Conservation (phyloP, 2,113 vertebrate species). For the Hippocampus mohnikei region DNA sequence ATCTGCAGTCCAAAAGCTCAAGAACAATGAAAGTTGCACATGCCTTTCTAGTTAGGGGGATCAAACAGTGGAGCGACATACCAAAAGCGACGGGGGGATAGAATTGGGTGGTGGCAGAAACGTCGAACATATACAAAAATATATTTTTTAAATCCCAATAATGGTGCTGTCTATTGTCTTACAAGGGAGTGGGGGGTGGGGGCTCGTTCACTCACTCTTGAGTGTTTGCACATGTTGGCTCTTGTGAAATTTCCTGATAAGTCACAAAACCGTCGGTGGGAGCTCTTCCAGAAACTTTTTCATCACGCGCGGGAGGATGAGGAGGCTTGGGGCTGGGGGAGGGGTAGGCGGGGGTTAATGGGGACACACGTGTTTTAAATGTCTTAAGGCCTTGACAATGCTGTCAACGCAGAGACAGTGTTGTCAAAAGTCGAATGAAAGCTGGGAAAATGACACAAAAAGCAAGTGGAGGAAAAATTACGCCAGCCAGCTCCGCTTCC, state of each 20-base stretch:
- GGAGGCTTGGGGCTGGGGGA: neutral
- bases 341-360: conserved; percentile 33
- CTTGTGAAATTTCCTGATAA: conserved; percentile 25
- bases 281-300: neutral
- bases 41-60: neutral
- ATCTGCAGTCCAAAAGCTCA: conserved; percentile 45
- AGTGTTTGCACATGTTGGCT: conserved; percentile 29
- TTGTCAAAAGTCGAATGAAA: neutral
- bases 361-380: conserved; percentile 64
- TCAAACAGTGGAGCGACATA: neutral
- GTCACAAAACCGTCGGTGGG: conserved; percentile 3
- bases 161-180: neutral
- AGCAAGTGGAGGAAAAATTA: conserved; percentile 33
- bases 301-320: conserved; percentile 15
- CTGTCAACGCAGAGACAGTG: conserved; percentile 18
- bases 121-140: neutral
- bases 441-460: conserved; percentile 35
- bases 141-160: neutral
- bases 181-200: neutral
- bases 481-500: conserved; percentile 49
- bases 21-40: conserved; percentile 46
- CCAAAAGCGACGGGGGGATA: neutral
- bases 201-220: neutral
- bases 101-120: neutral
- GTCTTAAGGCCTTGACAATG: conserved; percentile 67